phyloP scores from a whole-genome alignment of 1,140 invertebrate species.

The Drosophila repleta region DNA sequence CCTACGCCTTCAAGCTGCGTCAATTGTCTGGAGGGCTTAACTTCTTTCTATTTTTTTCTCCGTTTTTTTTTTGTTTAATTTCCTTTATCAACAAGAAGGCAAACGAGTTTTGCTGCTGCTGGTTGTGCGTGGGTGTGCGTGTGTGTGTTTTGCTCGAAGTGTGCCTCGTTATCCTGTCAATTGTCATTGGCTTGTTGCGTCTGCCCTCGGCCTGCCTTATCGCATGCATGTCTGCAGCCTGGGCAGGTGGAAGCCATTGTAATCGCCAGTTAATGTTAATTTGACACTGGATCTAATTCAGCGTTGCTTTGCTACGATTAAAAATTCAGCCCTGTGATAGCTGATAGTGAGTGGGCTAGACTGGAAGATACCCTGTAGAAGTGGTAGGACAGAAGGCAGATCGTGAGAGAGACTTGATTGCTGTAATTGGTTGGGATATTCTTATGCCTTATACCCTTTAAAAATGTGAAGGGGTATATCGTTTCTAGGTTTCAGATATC shows the following conservation, averaged over 20 bases:
- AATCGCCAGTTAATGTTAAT: slow-evolving; percentile 69
- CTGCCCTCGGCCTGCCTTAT: slow-evolving; percentile 40
- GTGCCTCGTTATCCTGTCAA: slow-evolving; percentile 68
- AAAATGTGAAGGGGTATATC: no score
- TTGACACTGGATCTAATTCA: slow-evolving; percentile 39
- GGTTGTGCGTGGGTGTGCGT: slow-evolving; percentile 44
- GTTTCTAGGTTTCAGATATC: no score
- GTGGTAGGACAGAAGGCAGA: no score
- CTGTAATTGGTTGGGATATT: no score
- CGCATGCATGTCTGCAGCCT: slow-evolving; percentile 13
- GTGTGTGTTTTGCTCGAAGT: slow-evolving; percentile 25
- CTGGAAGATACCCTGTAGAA: neutral
- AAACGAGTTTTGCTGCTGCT: slow-evolving; percentile 34
- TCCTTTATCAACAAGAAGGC: slow-evolving; percentile 73
- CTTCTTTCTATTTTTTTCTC: slow-evolving; percentile 16
- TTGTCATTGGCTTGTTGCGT: slow-evolving; percentile 77
- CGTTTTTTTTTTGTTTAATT: slow-evolving; percentile 63
- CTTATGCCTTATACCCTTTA: no score
- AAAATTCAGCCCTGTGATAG: neutral
- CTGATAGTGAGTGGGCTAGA: neutral
- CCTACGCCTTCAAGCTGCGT: slow-evolving; percentile 29
- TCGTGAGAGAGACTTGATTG: no score
- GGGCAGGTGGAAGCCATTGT: slow-evolving; percentile 53
- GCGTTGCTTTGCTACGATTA: neutral
- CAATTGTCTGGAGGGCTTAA: slow-evolving; percentile 78